Evolutionary conservation across 2,797 vertebrate species (phyloP).

Genomic region (Iguana delicatissima): DNA sequence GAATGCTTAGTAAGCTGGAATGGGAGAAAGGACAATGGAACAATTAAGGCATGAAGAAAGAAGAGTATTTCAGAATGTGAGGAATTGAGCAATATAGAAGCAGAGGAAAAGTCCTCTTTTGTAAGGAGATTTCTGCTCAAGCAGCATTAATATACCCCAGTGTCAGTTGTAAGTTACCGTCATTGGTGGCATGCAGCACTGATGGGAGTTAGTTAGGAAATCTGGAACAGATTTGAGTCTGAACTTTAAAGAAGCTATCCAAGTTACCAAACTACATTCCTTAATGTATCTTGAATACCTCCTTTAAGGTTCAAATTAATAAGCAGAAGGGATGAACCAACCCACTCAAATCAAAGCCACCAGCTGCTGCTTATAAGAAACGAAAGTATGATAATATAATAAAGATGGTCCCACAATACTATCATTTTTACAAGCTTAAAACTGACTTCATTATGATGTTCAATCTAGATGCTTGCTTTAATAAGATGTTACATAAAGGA

Average conservation of each 20-base stretch:
- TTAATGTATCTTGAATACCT: no score
- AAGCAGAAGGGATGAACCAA: no score
- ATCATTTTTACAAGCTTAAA: background rate
- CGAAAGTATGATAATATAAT: background rate
- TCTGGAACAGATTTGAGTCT: no score
- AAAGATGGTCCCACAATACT: background rate
- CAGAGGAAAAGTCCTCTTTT: background rate
- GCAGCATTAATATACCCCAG: background rate
- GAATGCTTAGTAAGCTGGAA: background rate
- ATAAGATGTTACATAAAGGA: background rate
- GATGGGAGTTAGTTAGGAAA: no score
- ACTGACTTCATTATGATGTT: background rate
- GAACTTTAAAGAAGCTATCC: no score
- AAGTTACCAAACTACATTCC: no score
- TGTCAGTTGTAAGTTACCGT: background rate
- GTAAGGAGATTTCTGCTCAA: background rate
- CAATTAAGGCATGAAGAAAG: background rate
- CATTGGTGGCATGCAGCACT: no score
- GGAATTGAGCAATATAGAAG: background rate
- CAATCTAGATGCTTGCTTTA: conserved; percentile 4
- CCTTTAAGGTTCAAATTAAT: no score
- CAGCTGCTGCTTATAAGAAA: background rate
- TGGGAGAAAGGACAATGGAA: background rate
- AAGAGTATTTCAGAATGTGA: background rate
- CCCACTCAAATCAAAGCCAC: no score